Evolutionary conservation across 2,113 vertebrate species (phyloP), one percentile per base, ranked within the genome.

Genomic region (Uria lomvia): DNA sequence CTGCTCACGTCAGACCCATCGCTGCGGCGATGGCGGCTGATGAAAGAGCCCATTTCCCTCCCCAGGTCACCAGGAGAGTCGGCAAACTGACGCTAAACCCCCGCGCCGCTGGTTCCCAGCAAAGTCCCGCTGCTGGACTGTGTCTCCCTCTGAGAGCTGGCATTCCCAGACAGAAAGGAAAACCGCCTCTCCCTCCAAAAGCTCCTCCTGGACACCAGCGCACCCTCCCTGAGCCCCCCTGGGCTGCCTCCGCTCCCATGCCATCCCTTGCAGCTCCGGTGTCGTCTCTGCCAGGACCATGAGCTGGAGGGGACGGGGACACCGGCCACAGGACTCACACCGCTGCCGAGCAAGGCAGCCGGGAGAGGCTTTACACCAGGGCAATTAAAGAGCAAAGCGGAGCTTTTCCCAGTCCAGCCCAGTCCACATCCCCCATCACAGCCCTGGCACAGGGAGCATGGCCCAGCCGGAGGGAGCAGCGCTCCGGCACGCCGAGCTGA

Each of bases 201-300:
- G 24, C 18, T 49, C 30, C 53, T 82, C 52, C 58, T 52, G 38
- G 50, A 45, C 67, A n/a, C 29, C 2, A 15, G 34, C 2, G 12
- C 36, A 10, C 5, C 13, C 17, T 13, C 23, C 8, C 19, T 2
- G 24, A 27, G 12, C 27, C 8, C 7, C 15, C 5, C 12, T 1
- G 1, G 10, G 22, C 20, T 17, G 22, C 36, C 22, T 5, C 26
- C 2, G 3, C 27, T 36, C 42, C 74, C 67, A 36, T 2, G 2
- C 22, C 1, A 2, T 11, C 42, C 49, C 11, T 30, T 2, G 15
- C 34, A 27, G 62, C 53, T 22, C 49, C 32, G 30, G 45, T 26
- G 13, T 14, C 3, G 0, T 3, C 50, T 20, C 47, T 38, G 67
- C 42, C 8, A 9, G 24, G 24, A n/a, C 15, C 1, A 2, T 2